Evolutionary conservation across 2,888 invertebrate genomes (phyloP).

Genomic region (Apodemia mormo): DNA sequence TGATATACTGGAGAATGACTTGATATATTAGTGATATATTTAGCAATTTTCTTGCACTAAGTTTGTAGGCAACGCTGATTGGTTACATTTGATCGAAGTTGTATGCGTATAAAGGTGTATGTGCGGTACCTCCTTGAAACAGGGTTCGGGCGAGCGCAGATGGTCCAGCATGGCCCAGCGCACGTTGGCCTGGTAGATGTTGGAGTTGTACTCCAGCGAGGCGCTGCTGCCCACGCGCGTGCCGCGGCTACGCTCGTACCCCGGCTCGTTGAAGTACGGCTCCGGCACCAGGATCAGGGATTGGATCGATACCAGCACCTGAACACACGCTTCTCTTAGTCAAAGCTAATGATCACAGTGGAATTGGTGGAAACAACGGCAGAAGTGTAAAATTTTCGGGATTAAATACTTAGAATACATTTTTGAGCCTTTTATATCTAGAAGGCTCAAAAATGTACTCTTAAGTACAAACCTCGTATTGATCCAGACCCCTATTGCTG

Average conservation of each 20-base stretch:
- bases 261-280: conserved; percentile 97
- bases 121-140: conserved; percentile 90
- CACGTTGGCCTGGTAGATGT: conserved; percentile 96
- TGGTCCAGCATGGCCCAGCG: conserved; percentile 98
- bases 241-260: conserved; percentile 94
- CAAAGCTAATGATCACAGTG: no score
- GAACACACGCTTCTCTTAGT: conserved; percentile 17
- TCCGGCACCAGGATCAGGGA: conserved; percentile 95
- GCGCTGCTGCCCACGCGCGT: conserved; percentile 94
- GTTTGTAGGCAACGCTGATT: no score
- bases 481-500: no score
- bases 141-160: conserved; percentile 92
- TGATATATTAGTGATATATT: no score
- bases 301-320: conserved; percentile 96
- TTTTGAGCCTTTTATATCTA: no score
- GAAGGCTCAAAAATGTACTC: no score
- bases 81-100: not conserved
- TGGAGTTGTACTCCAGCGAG: conserved; percentile 96
- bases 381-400: no score
- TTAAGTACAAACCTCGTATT: no score
- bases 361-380: no score
- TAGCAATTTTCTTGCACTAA: no score
- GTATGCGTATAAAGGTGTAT: not conserved
- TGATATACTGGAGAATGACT: no score
- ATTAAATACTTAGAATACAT: no score